Conservation (phyloP, 2,113 vertebrate genomes). For the Bos javanicus region DNA sequence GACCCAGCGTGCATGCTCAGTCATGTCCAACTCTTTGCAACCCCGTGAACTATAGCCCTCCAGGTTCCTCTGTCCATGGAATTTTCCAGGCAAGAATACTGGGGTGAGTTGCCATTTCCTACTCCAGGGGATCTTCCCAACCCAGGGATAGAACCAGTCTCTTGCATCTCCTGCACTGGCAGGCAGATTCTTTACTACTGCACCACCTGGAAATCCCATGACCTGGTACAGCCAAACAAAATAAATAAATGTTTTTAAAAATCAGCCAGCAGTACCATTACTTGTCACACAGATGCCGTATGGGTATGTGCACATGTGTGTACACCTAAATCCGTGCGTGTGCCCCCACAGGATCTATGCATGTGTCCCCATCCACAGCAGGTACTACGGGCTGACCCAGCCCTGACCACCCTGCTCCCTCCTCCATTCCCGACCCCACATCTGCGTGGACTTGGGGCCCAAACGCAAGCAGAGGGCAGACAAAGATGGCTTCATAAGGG, state of each 20-base stretch:
- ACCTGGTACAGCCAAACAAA: not conserved
- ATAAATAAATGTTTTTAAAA: not conserved
- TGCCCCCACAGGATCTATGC: not conserved
- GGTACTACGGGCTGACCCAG: not conserved
- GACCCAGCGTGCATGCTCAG: not conserved
- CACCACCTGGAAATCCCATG: not conserved
- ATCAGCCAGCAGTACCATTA: fast-evolving
- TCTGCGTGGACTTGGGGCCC: not conserved
- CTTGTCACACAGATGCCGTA: fast-evolving
- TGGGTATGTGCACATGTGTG: not conserved
- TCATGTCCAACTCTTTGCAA: not conserved
- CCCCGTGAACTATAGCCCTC: not conserved
- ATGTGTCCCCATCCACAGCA: not conserved
- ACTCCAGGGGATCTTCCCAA: not conserved
- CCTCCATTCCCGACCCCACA: fast-evolving
- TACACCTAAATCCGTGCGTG: not conserved
- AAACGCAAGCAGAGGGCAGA: not conserved
- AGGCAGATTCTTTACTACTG: not conserved
- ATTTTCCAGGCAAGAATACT: not conserved
- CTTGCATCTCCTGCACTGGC: not conserved
- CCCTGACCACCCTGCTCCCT: not conserved
- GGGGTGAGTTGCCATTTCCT: not conserved
- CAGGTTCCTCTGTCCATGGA: not conserved
- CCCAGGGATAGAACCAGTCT: not conserved
- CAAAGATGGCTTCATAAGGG: not conserved